Evolutionary conservation across 2,113 vertebrate species (phyloP).

Genomic region (Genyomyrus donnyi): DNA sequence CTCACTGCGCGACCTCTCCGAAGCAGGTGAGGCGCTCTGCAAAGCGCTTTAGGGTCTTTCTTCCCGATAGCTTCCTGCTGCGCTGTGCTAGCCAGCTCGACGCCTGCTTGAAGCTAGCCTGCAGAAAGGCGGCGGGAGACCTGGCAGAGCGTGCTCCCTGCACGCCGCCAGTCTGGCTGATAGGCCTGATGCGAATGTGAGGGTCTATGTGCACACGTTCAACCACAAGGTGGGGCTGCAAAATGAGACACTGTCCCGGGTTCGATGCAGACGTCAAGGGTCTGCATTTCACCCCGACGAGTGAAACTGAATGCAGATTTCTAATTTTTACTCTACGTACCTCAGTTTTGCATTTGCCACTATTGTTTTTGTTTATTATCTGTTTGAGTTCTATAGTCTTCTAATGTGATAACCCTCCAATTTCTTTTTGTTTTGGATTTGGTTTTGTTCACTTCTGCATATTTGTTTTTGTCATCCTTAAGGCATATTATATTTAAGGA

Average conservation of each 20-base stretch:
- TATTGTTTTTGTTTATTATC: conserved; percentile 24
- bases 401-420: not conserved
- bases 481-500: conserved; percentile 25
- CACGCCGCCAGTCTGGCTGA: not conserved
- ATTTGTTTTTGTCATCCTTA: not conserved
- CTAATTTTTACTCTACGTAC: conserved; percentile 19
- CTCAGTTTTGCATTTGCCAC: not conserved
- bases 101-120: not conserved
- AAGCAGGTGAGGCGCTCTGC: conserved; percentile 73
- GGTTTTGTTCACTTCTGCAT: not conserved
- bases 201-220: not conserved
- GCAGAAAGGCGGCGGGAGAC: not conserved
- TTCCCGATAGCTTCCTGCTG: not conserved
- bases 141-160: not conserved
- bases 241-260: not conserved
- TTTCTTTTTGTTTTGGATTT: not conserved
- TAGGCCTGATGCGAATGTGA: not conserved
- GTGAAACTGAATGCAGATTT: conserved; percentile 58
- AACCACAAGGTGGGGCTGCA: not conserved
- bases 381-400: not conserved
- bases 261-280: not conserved
- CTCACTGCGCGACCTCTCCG: conserved; percentile 89
- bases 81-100: not conserved
- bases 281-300: conserved; percentile 51
- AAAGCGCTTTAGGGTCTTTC: not conserved